phyloP scores from a whole-genome alignment of 2,113 vertebrate species.

The Anthoscopus minutus region DNA sequence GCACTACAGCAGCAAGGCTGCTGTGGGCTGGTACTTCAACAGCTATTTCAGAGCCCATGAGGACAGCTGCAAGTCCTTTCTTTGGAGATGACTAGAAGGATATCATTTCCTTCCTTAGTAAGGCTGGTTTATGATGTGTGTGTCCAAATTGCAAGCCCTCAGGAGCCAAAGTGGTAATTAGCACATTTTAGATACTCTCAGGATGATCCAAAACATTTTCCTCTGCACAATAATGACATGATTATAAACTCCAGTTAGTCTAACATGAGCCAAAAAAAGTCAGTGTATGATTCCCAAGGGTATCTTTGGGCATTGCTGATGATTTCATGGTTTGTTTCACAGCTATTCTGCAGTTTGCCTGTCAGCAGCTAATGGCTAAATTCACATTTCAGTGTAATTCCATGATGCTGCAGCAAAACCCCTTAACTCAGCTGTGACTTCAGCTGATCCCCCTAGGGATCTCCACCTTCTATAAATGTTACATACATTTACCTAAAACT shows the following conservation, averaged over 20 bases:
- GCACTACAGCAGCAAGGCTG: not conserved
- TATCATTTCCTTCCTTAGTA: not conserved
- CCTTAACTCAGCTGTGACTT: not conserved
- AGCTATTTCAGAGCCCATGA: not conserved
- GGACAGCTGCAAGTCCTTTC: not conserved
- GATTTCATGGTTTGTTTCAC: not conserved
- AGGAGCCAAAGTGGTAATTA: not conserved
- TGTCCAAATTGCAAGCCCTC: not conserved
- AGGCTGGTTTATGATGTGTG: not conserved
- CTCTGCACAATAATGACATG: not conserved
- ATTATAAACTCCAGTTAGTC: not conserved
- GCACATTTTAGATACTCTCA: not conserved
- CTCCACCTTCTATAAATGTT: not conserved
- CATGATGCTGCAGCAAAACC: not conserved
- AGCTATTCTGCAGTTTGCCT: not conserved
- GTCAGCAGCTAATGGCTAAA: conserved; percentile 6
- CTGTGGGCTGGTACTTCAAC: not conserved
- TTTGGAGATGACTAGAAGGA: not conserved
- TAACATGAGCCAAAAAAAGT: not conserved
- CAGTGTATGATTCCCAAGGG: not conserved
- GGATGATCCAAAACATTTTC: not conserved
- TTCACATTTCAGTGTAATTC: not conserved
- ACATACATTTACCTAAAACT: not conserved
- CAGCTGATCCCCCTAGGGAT: not conserved
- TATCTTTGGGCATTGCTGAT: not conserved